Base-by-base conservation (phyloP, 1,140 invertebrate genomes). In the Megathymus violae region DNA sequence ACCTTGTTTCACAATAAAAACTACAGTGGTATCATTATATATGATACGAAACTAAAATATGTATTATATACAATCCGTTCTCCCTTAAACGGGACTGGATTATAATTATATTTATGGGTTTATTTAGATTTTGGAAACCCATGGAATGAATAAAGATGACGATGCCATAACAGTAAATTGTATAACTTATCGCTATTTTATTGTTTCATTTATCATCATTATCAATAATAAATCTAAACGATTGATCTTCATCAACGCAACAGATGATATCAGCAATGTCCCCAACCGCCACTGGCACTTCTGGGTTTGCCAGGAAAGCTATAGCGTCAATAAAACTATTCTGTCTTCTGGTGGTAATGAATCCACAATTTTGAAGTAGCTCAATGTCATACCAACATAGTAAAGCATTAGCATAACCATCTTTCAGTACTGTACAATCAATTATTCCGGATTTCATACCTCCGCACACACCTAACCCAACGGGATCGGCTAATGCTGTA, bases 321-420 rank as follows among this genome's bases (percentile, higher is more conserved):
- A 69, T 76, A 0, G 76, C 79, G 69, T 86, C 76, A 1, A 87
- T 74, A 40, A 80, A 87, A 51, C 78, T 74, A 25, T 73, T 58
- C 4, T 64, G 36, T 40, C 82, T 74, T 4, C 79, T 82, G 5
- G 85, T 90, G 10, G 69, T 67, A 22, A 90, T 69, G 25, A 74
- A 68, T 6, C 34, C 68, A 13, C 78, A 15, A 31, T 74, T 66
- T 27, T 88, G 76, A 66, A 87, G 77, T 5, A 90, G 16, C 47
- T 88, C 76, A 51, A 90, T 78, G n/a, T 62, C 66, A 38, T 84
- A 88, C 83, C 83, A 90, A 43, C 85, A 88, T 4, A 88, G 44
- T 14, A 88, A 70, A 25, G 74, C 78, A 75, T 82, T 85, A 0
- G 74, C 69, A 41, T 61, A 6, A 1, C 85, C 85, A 48, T 66